Evolutionary conservation across 2,113 vertebrate species (phyloP).

Genomic region (Nettapus auritus): DNA sequence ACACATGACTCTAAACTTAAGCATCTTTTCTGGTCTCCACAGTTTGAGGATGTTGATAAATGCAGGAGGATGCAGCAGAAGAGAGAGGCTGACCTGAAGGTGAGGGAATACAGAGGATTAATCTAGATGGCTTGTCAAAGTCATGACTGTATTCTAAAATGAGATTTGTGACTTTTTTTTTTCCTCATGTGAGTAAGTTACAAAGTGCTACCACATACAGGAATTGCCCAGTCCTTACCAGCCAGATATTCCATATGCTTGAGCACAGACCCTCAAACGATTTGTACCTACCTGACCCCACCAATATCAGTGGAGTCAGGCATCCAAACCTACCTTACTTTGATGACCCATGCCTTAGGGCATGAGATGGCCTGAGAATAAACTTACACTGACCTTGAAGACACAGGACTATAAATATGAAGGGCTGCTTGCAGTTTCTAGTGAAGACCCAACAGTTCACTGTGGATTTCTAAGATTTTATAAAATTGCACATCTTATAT

Average conservation of each 20-base stretch:
- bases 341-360: no score
- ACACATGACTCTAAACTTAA: not conserved
- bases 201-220: not conserved
- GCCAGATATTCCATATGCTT: not conserved
- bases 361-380: no score
- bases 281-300: no score
- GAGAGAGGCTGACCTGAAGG: not conserved
- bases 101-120: not conserved
- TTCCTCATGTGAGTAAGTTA: not conserved
- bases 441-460: not conserved
- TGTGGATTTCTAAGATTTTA: not conserved
- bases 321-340: no score
- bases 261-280: no score
- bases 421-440: not conserved
- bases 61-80: not conserved
- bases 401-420: not conserved
- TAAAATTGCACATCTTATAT: not conserved
- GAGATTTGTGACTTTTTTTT: not conserved
- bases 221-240: rapidly evolving
- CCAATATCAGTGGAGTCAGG: no score
- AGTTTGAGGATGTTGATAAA: not conserved
- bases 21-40: not conserved
- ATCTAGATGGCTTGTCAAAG: not conserved
- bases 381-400: no score
- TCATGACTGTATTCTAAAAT: not conserved